Evolutionary conservation across 2,888 invertebrate genomes (phyloP).

Genomic region (Tenthredo scrophulariae): DNA sequence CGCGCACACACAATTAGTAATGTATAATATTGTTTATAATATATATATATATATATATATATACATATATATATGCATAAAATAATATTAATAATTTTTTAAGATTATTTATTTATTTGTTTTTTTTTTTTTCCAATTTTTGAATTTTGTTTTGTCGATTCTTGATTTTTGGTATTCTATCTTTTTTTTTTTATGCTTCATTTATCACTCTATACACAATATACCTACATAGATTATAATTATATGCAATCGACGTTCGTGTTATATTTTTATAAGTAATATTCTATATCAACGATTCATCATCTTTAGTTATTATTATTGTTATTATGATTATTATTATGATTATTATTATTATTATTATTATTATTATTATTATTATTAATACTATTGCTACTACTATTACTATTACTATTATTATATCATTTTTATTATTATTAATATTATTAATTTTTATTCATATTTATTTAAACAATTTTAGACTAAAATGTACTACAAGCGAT

Average conservation of each 20-base stretch:
- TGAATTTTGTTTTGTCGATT: too few relatives aligned
- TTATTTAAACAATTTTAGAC: conserved; percentile 52
- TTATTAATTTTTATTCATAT: conserved; percentile 43
- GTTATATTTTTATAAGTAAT: not conserved
- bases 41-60: not conserved
- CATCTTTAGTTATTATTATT: conserved; percentile 7
- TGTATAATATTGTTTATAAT: not conserved
- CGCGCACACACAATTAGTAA: not conserved
- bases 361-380: too few relatives aligned
- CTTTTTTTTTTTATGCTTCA: not conserved
- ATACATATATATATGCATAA: not conserved
- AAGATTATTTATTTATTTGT: conserved; percentile 56
- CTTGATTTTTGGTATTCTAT: not conserved
- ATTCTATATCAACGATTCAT: not conserved
- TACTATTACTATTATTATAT: not conserved
- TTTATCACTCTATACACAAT: too few relatives aligned
- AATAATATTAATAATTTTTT: conserved; percentile 55
- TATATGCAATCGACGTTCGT: conserved; percentile 51
- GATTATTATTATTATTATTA: not conserved
- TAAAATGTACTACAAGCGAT: conserved; percentile 27
- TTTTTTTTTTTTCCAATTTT: not conserved
- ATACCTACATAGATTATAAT: too few relatives aligned
- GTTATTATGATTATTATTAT: not conserved
- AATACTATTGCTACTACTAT: not conserved
- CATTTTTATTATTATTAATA: not conserved